Conservation (phyloP, 2,888 invertebrate genomes). For the Mythimna loreyi region DNA sequence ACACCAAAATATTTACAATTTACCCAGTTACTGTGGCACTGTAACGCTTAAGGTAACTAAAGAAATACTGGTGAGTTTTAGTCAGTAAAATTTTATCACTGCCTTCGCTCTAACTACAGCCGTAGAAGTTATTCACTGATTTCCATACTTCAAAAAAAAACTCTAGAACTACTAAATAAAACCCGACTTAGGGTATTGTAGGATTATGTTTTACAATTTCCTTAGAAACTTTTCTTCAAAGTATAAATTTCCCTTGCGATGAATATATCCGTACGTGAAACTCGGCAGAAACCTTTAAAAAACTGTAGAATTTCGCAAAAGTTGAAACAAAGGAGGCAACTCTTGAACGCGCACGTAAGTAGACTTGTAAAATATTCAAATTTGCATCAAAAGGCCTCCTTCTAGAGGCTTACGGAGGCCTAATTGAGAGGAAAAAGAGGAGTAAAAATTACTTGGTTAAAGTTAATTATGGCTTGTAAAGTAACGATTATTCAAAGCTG, state of each 20-base stretch:
- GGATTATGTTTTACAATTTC: conserved; percentile 9
- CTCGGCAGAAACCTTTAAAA: conserved; percentile 3
- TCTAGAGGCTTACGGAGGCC: conserved; percentile 17
- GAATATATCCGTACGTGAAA: not conserved
- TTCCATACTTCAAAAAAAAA: too few species aligned
- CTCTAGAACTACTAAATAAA: not conserved
- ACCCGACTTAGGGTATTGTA: not conserved
- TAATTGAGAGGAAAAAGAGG: conserved; percentile 31
- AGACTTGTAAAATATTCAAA: conserved; percentile 50
- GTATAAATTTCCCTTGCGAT: not conserved
- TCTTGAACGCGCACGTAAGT: conserved; percentile 8
- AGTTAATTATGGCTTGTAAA: not conserved
- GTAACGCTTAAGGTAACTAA: too few species aligned
- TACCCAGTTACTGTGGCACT: too few species aligned
- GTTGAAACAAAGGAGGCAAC: conserved; percentile 37
- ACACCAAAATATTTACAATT: too few species aligned
- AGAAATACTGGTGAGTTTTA: too few species aligned
- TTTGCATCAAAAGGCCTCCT: conserved; percentile 44
- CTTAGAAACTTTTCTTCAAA: not conserved
- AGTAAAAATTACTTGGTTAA: not conserved
- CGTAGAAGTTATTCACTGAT: too few species aligned
- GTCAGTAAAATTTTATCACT: too few species aligned
- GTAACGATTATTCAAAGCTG: not conserved
- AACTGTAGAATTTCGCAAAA: conserved; percentile 21
- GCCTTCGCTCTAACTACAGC: too few species aligned